Evolutionary conservation across 2,888 invertebrate species (phyloP).

Genomic region (Synanthedon tipuliformis): DNA sequence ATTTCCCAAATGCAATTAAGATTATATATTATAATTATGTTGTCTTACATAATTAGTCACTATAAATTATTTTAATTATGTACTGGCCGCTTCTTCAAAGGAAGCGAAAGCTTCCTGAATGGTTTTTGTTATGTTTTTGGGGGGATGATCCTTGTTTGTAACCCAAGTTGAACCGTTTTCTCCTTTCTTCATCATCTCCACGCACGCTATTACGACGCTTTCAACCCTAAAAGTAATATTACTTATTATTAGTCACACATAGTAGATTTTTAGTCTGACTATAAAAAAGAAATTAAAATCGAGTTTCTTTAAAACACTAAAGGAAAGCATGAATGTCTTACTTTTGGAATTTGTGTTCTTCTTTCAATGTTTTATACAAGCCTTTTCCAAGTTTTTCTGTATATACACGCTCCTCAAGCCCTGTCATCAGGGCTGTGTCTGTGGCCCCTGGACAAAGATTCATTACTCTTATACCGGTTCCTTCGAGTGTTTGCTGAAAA

Average conservation of each 20-base stretch:
- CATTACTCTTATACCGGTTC: slow-evolving; percentile 22
- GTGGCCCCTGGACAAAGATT: slow-evolving; percentile 29
- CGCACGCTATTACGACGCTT: slow-evolving; percentile 9
- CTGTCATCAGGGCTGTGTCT: slow-evolving; percentile 22
- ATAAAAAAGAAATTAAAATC: neutral
- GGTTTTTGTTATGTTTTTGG: slow-evolving; percentile 3
- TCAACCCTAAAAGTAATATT: slow-evolving; percentile 8
- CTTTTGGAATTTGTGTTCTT: neutral
- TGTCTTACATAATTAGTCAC: too few species aligned
- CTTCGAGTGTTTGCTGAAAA: slow-evolving; percentile 3
- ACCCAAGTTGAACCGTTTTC: slow-evolving; percentile 12
- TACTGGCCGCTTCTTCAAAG: too few species aligned
- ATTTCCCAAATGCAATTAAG: too few species aligned
- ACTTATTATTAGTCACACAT: neutral
- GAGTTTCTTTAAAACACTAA: neutral
- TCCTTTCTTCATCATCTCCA: slow-evolving; percentile 13
- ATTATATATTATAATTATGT: too few species aligned
- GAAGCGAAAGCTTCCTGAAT: neutral
- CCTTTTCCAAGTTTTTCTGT: slow-evolving; percentile 7
- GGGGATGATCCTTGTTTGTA: slow-evolving; percentile 8
- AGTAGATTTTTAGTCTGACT: neutral
- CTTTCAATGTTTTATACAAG: neutral
- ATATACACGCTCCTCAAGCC: slow-evolving; percentile 14
- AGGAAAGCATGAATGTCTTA: neutral
- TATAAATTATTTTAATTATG: too few species aligned